Conservation (phyloP, 2,888 invertebrate species). For the Platycheirus albimanus region DNA sequence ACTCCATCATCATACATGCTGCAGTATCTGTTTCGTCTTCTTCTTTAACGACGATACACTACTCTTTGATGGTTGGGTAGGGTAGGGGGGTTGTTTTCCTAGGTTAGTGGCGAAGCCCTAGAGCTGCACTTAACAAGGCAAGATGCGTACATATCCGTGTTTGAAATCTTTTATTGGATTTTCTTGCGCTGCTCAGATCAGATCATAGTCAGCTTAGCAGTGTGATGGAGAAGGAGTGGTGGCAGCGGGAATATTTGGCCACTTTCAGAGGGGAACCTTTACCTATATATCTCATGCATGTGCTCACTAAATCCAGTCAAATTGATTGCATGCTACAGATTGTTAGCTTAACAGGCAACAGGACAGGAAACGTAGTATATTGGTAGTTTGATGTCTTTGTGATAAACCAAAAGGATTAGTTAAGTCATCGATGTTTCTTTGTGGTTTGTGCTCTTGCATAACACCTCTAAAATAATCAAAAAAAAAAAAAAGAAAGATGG, state of each 20-base stretch:
- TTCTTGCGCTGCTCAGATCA: conserved; percentile 63
- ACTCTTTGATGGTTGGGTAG: not conserved
- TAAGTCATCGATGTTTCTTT: conserved; percentile 63
- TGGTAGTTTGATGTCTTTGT: conserved; percentile 65
- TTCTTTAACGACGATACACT: conserved; percentile 48
- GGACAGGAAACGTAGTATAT: conserved; percentile 63
- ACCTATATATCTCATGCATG: conserved; percentile 63
- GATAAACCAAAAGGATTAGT: conserved; percentile 72
- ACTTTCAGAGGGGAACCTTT: conserved; percentile 22
- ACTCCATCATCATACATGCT: conserved; percentile 34
- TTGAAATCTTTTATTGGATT: conserved; percentile 74
- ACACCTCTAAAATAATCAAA: conserved; percentile 37
- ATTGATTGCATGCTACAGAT: conserved; percentile 73
- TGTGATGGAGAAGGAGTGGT: not conserved
- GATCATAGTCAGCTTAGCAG: conserved; percentile 52
- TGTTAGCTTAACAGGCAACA: conserved; percentile 68
- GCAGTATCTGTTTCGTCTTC: conserved; percentile 64
- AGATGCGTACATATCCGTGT: conserved; percentile 74
- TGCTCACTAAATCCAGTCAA: conserved; percentile 70
- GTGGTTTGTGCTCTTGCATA: conserved; percentile 55
- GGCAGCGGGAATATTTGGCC: conserved; percentile 30
- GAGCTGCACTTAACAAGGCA: conserved; percentile 70
- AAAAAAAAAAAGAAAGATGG: conserved; percentile 3
- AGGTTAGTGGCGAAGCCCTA: conserved; percentile 67
- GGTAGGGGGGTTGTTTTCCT: conserved; percentile 17